Conservation (phyloP, 37 sponge, comb jelly and placozoan genomes). For the Spongilla lacustris region DNA sequence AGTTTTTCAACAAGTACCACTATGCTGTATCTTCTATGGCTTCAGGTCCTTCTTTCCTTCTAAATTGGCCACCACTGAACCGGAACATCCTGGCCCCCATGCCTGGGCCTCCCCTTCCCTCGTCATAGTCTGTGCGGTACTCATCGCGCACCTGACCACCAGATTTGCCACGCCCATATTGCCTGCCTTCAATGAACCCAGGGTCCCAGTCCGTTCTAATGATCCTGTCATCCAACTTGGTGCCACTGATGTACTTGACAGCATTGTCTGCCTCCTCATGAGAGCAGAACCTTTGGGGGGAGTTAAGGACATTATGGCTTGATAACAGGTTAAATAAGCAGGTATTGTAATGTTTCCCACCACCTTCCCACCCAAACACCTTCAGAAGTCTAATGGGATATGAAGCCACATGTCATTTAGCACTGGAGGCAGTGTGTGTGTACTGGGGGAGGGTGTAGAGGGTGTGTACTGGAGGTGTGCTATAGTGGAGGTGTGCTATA, state of each 20-base stretch:
- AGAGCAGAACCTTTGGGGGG: slow-evolving; percentile 67
- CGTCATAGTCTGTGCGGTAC: slow-evolving; percentile 91
- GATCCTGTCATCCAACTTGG: slow-evolving; percentile 95
- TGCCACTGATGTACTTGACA: slow-evolving; percentile 86
- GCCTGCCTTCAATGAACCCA: slow-evolving; percentile 97
- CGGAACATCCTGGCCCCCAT: slow-evolving; percentile 14
- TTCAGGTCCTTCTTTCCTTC: not conserved
- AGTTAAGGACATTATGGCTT: not conserved
- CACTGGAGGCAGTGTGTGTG: too few species aligned
- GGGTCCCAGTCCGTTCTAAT: slow-evolving; percentile 95
- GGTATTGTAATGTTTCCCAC: too few species aligned
- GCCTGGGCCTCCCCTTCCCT: slow-evolving; percentile 91
- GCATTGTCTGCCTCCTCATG: slow-evolving; percentile 81
- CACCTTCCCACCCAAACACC: not conserved
- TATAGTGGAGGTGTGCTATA: too few species aligned
- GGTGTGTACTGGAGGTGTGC: too few species aligned
- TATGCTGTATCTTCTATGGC: not conserved
- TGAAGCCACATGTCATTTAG: too few species aligned
- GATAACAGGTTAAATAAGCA: not conserved
- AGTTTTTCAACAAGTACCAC: not conserved
- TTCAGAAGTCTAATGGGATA: not conserved
- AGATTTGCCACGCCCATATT: slow-evolving; percentile 92
- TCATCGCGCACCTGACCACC: slow-evolving; percentile 99
- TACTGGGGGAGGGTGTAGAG: too few species aligned
- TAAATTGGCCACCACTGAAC: slow-evolving; percentile 3